Percentiles rank a stretch among this genome's conserved stretches.
These are phyloP conservation scores for Rhyacichthys aspro DNA, from an alignment of 2,797 vertebrate species.

Conservation along the genomic window DNA sequence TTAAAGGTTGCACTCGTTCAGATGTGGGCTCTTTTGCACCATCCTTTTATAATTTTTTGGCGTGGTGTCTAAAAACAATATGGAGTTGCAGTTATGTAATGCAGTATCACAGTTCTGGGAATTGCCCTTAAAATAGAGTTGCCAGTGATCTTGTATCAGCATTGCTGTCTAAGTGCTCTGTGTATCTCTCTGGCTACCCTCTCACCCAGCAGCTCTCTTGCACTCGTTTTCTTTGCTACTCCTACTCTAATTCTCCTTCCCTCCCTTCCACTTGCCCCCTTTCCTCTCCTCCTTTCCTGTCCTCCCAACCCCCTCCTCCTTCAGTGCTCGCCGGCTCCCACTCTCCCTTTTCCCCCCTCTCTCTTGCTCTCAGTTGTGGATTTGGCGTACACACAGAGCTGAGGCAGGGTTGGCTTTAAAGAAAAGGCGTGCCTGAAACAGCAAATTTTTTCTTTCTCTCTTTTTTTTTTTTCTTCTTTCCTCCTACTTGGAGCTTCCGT, in stretches of 20 bases:
- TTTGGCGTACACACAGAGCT: slow-evolving; percentile 69
- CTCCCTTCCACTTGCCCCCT: slow-evolving; percentile 61
- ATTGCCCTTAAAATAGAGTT: slow-evolving; percentile 84
- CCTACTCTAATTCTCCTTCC: slow-evolving; percentile 73
- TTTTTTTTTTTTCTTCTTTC: slow-evolving; percentile 4
- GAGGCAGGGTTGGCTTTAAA: slow-evolving; percentile 68
- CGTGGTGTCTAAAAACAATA: slow-evolving; percentile 74
- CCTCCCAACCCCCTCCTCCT: slow-evolving; percentile 59
- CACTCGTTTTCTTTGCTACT: slow-evolving; percentile 72
- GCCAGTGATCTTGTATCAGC: slow-evolving; percentile 78
- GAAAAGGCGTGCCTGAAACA: slow-evolving; percentile 70
- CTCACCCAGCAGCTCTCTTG: slow-evolving; percentile 66
- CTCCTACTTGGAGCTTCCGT: slow-evolving; percentile 65
- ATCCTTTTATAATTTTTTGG: slow-evolving; percentile 68
- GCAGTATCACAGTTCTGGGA: slow-evolving; percentile 79
- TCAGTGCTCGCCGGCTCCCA: slow-evolving; percentile 46
- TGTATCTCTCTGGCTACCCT: slow-evolving; percentile 50
- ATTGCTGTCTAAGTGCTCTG: slow-evolving; percentile 65
- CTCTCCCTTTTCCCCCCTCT: slow-evolving; percentile 48
- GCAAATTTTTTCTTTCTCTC: slow-evolving; percentile 34
- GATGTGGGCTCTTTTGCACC: slow-evolving; percentile 51
- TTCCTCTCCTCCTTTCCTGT: slow-evolving; percentile 72
- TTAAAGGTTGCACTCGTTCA: slow-evolving; percentile 37
- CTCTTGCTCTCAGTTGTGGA: slow-evolving; percentile 62
- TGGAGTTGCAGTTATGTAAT: slow-evolving; percentile 79